Evolutionary conservation across 2,113 vertebrate species (phyloP).

Genomic region (Brienomyrus longianalis): DNA sequence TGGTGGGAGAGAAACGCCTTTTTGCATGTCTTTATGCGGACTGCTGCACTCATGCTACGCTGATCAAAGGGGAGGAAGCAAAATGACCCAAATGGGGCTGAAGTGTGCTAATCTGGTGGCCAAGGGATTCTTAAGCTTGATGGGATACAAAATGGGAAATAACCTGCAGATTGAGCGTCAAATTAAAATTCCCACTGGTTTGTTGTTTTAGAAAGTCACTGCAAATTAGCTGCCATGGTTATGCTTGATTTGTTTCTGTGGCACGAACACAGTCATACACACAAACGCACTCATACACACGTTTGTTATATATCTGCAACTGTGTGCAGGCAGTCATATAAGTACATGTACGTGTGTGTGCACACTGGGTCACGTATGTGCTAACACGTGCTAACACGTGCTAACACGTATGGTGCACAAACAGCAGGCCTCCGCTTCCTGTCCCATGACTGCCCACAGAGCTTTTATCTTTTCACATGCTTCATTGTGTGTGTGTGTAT

Average conservation of each 20-base stretch:
- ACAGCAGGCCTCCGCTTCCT: constrained; percentile 69
- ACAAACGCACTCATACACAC: background rate
- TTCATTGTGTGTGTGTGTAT: background rate
- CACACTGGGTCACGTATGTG: background rate
- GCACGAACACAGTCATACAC: constrained; percentile 11
- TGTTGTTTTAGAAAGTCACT: constrained; percentile 41
- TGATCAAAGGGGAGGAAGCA: constrained; percentile 80
- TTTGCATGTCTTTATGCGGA: constrained; percentile 49
- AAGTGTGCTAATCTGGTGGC: constrained; percentile 78
- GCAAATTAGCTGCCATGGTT: background rate
- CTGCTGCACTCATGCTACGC: constrained; percentile 66
- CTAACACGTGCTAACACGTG: constrained; percentile 2
- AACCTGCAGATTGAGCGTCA: constrained; percentile 55
- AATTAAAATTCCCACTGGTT: constrained; percentile 47
- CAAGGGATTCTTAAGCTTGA: constrained; percentile 74
- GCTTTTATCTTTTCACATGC: background rate
- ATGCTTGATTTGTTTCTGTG: background rate
- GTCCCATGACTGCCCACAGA: constrained; percentile 64
- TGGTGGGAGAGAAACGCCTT: background rate
- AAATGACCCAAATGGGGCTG: constrained; percentile 72
- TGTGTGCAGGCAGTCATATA: background rate
- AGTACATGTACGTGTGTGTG: background rate
- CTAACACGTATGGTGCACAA: constrained; percentile 1
- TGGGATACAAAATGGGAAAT: constrained; percentile 74
- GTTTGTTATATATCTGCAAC: background rate